Evolutionary conservation across 2,113 vertebrate genomes (phyloP), one percentile per base, ranked within the genome.

Genomic region (Tetrax tetrax): DNA sequence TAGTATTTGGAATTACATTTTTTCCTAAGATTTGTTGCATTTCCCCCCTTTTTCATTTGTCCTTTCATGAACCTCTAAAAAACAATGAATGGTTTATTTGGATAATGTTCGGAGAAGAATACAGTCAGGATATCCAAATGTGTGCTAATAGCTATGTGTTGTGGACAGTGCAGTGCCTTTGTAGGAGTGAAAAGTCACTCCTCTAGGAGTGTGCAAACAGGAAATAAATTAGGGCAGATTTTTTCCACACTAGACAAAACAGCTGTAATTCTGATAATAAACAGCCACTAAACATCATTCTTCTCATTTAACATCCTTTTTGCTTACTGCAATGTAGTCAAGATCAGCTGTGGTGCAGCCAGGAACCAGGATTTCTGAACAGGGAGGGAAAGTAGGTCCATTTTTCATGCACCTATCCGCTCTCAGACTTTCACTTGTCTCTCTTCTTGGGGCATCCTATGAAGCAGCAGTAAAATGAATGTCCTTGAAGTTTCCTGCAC

Each of bases 1-100:
- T 7, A 24, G 8, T 41, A 7, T 28, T 83, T 71, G 27, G 5
- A 0, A 0, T 43, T 66, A 47, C 15, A 29, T n/a, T 25, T 59
- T 80, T 13, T 35, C 83, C 50, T 43, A 51, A 43, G 19, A 22
- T 47, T 59, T 72, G 1, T 29, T 69, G 4, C 6, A 1, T 0
- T 3, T 37, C 21, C 0, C 2, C 14, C 1, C 9, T 43, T 93
- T 81, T 69, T 43, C 2, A 22, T 59, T 68, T 82, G 27, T 45
- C 12, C 10, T 87, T 96, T 88, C 21, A 69, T n/a, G 14, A 72
- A 50, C 37, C 81, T 75, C 21, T 77, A 3, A 79, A 85, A 81
- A 68, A 25, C 19, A 48, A 19, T 27, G 27, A 69, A 20, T 59
- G 29, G 47, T 29, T 80, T 92, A 10, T 53, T 29, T 69, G 24